Conservation (phyloP, 1,140 invertebrate genomes). For the Berghia stephanieae region DNA sequence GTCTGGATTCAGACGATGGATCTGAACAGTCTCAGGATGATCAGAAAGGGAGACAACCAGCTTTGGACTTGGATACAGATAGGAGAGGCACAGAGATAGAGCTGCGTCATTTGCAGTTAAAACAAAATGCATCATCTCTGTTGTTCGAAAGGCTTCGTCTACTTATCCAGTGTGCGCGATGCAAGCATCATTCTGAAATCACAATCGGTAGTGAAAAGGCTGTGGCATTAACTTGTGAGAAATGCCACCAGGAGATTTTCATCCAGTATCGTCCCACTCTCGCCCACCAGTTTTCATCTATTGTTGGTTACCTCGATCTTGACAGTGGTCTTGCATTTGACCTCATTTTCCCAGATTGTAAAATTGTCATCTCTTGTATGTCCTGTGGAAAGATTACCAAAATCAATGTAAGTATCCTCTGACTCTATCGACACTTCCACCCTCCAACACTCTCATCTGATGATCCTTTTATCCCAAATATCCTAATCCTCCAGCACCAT, state of each 20-base stretch:
- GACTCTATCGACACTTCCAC: too few species aligned
- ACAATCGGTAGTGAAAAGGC: constrained; percentile 44
- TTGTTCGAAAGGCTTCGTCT: constrained; percentile 47
- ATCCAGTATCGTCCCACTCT: constrained; percentile 58
- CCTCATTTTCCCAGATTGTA: constrained; percentile 59
- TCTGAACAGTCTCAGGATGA: constrained; percentile 24
- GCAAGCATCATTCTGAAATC: constrained; percentile 59
- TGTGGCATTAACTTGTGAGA: constrained; percentile 52
- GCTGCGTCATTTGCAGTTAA: constrained; percentile 55
- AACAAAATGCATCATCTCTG: constrained; percentile 55
- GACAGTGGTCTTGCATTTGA: constrained; percentile 61
- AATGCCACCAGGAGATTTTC: constrained; percentile 54
- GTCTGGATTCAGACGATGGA: background rate
- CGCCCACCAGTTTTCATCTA: constrained; percentile 58
- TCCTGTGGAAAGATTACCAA: constrained; percentile 59
- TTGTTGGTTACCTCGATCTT: constrained; percentile 63
- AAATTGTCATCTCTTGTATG: constrained; percentile 55
- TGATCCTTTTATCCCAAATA: background rate
- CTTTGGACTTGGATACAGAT: constrained; percentile 37
- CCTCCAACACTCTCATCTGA: too few species aligned
- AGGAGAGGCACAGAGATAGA: constrained; percentile 58
- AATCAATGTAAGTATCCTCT: constrained; percentile 56
- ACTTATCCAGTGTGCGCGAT: constrained; percentile 60
- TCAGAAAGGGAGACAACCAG: constrained; percentile 27
- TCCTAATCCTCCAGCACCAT: background rate